Base-by-base conservation (phyloP, 1,140 invertebrate species). In the Lordiphosa collinella region DNA sequence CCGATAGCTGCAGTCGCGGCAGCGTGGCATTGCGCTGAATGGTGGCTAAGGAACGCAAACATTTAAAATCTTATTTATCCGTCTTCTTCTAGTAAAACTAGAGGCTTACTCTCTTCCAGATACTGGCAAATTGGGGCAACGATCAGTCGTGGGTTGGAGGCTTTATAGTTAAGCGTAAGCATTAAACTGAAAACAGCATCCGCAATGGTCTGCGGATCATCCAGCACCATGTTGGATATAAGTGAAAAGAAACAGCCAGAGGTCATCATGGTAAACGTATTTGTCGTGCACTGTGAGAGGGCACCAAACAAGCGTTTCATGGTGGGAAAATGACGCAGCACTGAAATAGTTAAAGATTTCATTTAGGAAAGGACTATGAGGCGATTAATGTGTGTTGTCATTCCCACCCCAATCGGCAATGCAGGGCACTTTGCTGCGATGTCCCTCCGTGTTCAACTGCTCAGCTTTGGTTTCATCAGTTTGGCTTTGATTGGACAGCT, bases 141-240 rank as follows among this genome's bases (percentile, higher is more conserved):
- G 69, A 96, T 92, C 11, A 95, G 90, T 18, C 92, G 91, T 7
- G 94, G 93, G 79, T 93, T 92, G 9, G 94, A 93, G 2, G 95
- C 92, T 71, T 94, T 93, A 31, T 92, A 90, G 8, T 93, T 93
- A 8, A 97, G 89, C 0, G 93, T 93, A 1, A 93, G 91, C 10
- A 97, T 91, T 44, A 97, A 91, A 86, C 95, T 93, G 66, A 96
- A 96, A 2, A 96, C 93, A 6, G 94, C 94, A 86, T 97, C 96
- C 1, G 94, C 93, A 36, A 97, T 93, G 0, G 94, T 95, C 10
- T 88, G 79, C 3, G 87, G 87, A 35, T 88, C 84, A 22, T 88
- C 82, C 11, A 88, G 16, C 0, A 79, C 59, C 55, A 85, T 93
- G 2, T 90, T 90, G 1, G 92, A 84, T 51, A 72, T 78, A 3